Evolutionary conservation across 2,888 invertebrate genomes (phyloP), one percentile per base, ranked within the genome.

Genomic region (Selenia dentaria): DNA sequence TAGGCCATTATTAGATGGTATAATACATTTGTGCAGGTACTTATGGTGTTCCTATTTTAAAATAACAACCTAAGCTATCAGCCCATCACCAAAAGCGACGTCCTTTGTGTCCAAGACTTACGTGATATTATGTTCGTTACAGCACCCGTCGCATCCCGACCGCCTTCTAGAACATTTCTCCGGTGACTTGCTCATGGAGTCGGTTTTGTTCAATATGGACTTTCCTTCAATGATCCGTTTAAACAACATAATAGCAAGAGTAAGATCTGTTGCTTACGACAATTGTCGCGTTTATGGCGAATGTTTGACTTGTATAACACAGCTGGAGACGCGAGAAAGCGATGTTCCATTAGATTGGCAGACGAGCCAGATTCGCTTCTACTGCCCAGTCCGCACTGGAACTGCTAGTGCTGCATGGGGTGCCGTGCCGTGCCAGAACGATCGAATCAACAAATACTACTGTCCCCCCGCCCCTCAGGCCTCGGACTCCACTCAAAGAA

Each of bases 181-280:
- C 52, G 72, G 67, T 54, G 67, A 56, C 67, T 74, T 80, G 47
- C 65, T 80, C 69, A 74, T 79, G 37, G 59, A 67, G 59, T 84
- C 47, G 10, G 28, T 78, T 40, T 74, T 69, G 61, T 87, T 91
- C 90, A 91, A 81, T 89, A 89, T 74, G 83, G 91, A 85, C 69
- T 91, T 89, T 91, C 91, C 79, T 89, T 90, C 83, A 83, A 91
- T 75, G 90, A 91, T 79, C 88, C 91, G 90, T 91, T 91, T 88
- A 89, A 89, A 81, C 91, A 91, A 76, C 91, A 91, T 91, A 91
- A 77, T 87, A 91, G 74, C 52, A 91, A 70, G 18, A 91, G 67
- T 51, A 91, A 77, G 50, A 91, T 89, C 70, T 90, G 88, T 71
- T 89, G 88, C 67, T 91, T 90, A 51, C 88, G 77, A 69, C 89